Base-by-base conservation (phyloP, 1,140 invertebrate species). In the Tetramorium parvispinum region DNA sequence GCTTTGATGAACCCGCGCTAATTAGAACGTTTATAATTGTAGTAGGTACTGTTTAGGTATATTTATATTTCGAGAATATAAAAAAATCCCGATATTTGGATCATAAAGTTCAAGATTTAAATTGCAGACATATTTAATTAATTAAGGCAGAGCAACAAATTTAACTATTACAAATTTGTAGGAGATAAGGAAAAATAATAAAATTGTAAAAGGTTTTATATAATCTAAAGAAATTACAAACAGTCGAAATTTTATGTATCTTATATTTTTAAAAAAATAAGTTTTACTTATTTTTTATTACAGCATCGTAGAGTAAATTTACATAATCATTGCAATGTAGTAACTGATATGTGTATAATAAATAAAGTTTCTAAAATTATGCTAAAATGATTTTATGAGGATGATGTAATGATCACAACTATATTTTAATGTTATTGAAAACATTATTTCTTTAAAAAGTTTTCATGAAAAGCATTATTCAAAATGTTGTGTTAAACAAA, bases 261-360 rank as follows among this genome's bases (percentile, higher is more conserved):
- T 75, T 76, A 2, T 43, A 43, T 59, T 57, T 57, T n/a, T n/a
- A n/a, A 57, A 59, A 59, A 76, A 76, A 57, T 24, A 68, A 16
- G 49, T 13, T 49, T 70, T 46, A 49, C 49, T 37, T 3, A 40
- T 18, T 59, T 75, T 76, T 40, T 61, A n/a, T 77, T 77, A 68
- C 13, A 61, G 18, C n/a, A 21, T 55, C 4, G 0, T 43, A 27
- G 40, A 68, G 16, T n/a, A 76, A 21, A 59, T 13, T 46, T 77
- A 61, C n/a, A 77, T 61, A 46, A 43, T 61, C 10, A 77, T 27
- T n/a, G 24, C n/a, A 59, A 59, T n/a, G 11, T 77, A 61, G 3
- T 43, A 43, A 37, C 11, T 37, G 8, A 37, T 18, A 76, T 43
- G 40, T 46, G 24, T 40, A 27, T 59, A 46, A 59, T 37, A 43